phyloP scores from a whole-genome alignment of 2,113 vertebrate species.

The Psilopogon haemacephalus region DNA sequence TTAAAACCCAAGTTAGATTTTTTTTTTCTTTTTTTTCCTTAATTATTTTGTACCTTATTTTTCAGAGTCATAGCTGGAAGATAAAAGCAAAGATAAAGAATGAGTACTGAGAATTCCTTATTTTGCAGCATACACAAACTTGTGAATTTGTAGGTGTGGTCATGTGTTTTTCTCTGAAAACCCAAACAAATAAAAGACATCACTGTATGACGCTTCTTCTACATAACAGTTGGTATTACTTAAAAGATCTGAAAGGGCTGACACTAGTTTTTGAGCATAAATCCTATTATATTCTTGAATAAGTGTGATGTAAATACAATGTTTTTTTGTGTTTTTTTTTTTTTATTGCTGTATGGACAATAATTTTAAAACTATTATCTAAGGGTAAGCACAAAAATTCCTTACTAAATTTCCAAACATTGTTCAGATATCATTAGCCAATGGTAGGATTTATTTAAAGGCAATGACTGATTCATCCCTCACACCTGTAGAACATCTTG shows the following conservation, averaged over 20 bases:
- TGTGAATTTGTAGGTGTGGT: not conserved
- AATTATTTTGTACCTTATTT: not conserved
- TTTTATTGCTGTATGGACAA: not conserved
- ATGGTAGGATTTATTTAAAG: not conserved
- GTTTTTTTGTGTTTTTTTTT: not conserved
- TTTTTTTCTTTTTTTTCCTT: not conserved
- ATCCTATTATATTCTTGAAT: not conserved
- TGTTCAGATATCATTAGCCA: not conserved
- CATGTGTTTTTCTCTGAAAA: not conserved
- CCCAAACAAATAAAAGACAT: not conserved
- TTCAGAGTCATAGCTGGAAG: not conserved
- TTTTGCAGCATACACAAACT: not conserved
- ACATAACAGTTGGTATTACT: not conserved
- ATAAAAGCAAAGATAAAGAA: not conserved
- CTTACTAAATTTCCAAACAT: not conserved
- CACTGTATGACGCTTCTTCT: not conserved
- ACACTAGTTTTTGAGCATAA: not conserved
- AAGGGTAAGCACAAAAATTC: not conserved
- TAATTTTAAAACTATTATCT: not conserved
- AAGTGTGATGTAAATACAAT: not conserved
- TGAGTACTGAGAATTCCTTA: not conserved
- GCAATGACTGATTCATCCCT: not conserved
- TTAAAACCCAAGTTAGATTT: not conserved
- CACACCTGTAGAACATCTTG: not conserved
- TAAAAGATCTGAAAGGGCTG: not conserved